These are phyloP conservation scores for Leptodactylus fallax DNA, from an alignment of 2,797 vertebrate genomes.

Conservation along the genomic window DNA sequence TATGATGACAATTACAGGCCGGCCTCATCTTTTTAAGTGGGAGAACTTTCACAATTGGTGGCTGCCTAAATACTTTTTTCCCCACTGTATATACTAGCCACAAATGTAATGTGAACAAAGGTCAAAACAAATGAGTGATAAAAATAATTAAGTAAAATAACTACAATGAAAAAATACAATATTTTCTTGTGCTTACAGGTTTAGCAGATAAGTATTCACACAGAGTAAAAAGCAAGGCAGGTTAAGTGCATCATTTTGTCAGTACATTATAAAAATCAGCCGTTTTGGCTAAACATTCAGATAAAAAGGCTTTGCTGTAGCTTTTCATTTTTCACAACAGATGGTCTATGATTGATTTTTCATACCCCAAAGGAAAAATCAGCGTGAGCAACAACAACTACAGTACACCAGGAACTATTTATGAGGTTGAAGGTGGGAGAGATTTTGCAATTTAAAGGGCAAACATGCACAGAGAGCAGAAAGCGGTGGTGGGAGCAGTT, in stretches of 20 bases:
- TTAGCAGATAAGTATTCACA: background rate
- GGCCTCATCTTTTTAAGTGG: too few relatives aligned
- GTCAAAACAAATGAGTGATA: too few relatives aligned
- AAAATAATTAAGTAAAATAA: too few relatives aligned
- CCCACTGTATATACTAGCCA: too few relatives aligned
- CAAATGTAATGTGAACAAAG: too few relatives aligned
- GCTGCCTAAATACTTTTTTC: too few relatives aligned
- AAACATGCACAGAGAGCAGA: conserved; percentile 18
- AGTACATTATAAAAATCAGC: conserved; percentile 32
- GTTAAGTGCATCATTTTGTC: background rate
- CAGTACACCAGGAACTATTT: conserved; percentile 60
- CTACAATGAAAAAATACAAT: background rate
- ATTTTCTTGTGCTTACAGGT: background rate
- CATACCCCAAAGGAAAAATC: conserved; percentile 61
- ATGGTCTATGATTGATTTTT: conserved; percentile 63
- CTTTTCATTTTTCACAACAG: conserved; percentile 54
- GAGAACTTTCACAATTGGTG: too few relatives aligned
- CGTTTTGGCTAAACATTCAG: conserved; percentile 37
- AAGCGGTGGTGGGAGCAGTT: background rate
- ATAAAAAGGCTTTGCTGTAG: conserved; percentile 40
- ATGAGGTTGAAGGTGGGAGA: conserved; percentile 61
- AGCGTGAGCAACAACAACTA: conserved; percentile 52
- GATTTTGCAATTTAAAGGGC: conserved; percentile 53
- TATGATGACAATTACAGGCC: too few relatives aligned
- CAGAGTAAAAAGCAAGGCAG: background rate